phyloP scores from a whole-genome alignment of 2,888 invertebrate species.

The Cosmopolites sordidus region DNA sequence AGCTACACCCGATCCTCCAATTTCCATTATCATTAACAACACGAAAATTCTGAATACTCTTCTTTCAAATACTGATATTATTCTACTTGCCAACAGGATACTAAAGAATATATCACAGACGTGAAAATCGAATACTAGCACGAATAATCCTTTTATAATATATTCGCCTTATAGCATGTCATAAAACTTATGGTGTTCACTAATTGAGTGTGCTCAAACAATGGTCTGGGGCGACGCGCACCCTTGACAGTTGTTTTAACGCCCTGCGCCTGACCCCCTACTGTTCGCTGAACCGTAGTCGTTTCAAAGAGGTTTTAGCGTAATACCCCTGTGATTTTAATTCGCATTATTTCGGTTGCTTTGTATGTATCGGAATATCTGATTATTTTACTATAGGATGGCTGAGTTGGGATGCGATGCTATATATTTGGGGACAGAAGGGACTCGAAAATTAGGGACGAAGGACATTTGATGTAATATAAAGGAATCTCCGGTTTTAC shows the following conservation, averaged over 20 bases:
- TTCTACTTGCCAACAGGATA: no score
- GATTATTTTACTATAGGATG: constrained; percentile 36
- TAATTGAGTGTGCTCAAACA: constrained; percentile 50
- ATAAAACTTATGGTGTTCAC: constrained; percentile 39
- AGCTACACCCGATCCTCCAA: no score
- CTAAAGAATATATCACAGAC: no score
- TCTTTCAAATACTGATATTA: no score
- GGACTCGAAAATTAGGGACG: no score
- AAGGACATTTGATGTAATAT: no score
- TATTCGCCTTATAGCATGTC: constrained; percentile 14
- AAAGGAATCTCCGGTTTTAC: constrained; percentile 2
- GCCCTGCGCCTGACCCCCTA: constrained; percentile 41
- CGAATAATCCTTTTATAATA: constrained; percentile 14
- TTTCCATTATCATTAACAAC: no score
- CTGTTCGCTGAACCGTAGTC: constrained; percentile 43
- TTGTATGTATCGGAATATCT: constrained; percentile 41
- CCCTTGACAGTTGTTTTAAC: constrained; percentile 41
- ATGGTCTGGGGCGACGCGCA: constrained; percentile 38
- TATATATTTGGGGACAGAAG: no score
- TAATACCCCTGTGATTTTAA: constrained; percentile 48
- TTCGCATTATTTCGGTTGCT: constrained; percentile 48
- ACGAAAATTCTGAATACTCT: no score
- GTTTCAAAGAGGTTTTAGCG: constrained; percentile 46
- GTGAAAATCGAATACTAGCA: no score
- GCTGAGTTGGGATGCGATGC: not conserved